Conservation (phyloP, 2,888 invertebrate genomes). For the Priocnemis perturbator region DNA sequence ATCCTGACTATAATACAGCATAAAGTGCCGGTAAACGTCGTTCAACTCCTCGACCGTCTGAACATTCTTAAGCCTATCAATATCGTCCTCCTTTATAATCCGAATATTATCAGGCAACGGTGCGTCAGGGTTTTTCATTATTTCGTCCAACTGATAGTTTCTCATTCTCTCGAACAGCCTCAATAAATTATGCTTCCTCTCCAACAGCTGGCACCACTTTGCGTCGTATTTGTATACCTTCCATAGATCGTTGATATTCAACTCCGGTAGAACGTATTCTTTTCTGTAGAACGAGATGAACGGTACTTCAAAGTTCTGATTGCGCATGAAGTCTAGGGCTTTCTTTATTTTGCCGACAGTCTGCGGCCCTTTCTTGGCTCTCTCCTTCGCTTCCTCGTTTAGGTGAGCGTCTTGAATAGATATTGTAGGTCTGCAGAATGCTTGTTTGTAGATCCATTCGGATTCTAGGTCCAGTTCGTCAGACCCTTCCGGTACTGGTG, state of each 20-base stretch:
- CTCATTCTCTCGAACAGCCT: slow-evolving; percentile 94
- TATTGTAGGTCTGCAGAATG: slow-evolving; percentile 89
- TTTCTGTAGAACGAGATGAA: slow-evolving; percentile 99
- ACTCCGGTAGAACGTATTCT: slow-evolving; percentile 96
- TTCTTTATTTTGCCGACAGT: slow-evolving; percentile 94
- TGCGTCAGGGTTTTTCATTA: slow-evolving; percentile 89
- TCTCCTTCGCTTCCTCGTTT: slow-evolving; percentile 77
- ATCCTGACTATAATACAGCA: slow-evolving; percentile 92
- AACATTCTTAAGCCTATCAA: slow-evolving; percentile 85
- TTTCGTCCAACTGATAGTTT: slow-evolving; percentile 88
- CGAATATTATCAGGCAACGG: slow-evolving; percentile 89
- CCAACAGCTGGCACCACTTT: slow-evolving; percentile 94
- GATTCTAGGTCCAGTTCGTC: slow-evolving; percentile 95
- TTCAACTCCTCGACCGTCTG: slow-evolving; percentile 93
- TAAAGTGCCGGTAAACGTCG: slow-evolving; percentile 95
- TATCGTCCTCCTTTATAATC: slow-evolving; percentile 89
- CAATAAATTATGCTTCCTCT: slow-evolving; percentile 88
- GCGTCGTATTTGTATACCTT: slow-evolving; percentile 97
- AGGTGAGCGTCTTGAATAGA: slow-evolving; percentile 85
- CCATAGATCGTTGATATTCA: slow-evolving; percentile 97
- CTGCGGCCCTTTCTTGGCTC: slow-evolving; percentile 81
- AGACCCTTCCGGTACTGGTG: slow-evolving; percentile 88
- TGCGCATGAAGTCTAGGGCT: slow-evolving; percentile 96
- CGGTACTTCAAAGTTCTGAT: slow-evolving; percentile 96
- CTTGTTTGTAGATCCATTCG: slow-evolving; percentile 97